phyloP scores from a whole-genome alignment of 1,140 invertebrate genomes.

The Nasonia giraulti region DNA sequence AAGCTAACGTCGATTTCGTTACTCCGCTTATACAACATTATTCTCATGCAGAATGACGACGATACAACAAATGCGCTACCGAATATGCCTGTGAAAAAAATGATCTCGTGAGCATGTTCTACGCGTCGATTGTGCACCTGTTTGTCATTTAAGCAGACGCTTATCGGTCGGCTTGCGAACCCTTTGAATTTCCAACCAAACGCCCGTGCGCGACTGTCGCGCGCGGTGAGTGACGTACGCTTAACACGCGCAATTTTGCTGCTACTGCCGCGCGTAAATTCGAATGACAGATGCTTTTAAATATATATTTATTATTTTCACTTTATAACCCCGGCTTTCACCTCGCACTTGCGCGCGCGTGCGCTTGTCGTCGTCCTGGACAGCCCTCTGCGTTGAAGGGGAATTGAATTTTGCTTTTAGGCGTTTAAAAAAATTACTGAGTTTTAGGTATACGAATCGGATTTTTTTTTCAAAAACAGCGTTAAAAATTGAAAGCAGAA shows the following conservation, averaged over 20 bases:
- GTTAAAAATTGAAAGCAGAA: no score
- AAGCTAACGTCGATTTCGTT: no score
- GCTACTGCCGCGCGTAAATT: not conserved
- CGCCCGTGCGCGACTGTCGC: not conserved
- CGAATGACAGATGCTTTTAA: slow-evolving; percentile 18
- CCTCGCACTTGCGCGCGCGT: not conserved
- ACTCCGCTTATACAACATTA: no score
- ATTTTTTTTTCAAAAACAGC: not conserved
- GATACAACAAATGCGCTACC: no score
- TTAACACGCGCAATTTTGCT: slow-evolving; percentile 22
- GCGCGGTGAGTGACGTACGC: not conserved
- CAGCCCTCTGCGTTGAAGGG: not conserved
- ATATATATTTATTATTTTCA: slow-evolving; percentile 31
- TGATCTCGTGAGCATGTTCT: not conserved
- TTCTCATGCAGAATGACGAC: no score
- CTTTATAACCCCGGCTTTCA: not conserved
- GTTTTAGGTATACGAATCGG: not conserved
- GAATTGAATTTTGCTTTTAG: not conserved
- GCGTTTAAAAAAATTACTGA: not conserved
- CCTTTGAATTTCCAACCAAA: slow-evolving; percentile 20
- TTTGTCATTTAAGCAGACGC: slow-evolving; percentile 19
- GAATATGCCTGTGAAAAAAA: not conserved
- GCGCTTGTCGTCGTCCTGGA: not conserved
- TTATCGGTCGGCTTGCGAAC: slow-evolving; percentile 2
- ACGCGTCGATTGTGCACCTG: slow-evolving; percentile 8